These are phyloP conservation scores for Pristis pectinata DNA, from an alignment of 2,797 vertebrate genomes.

Conservation along the genomic window DNA sequence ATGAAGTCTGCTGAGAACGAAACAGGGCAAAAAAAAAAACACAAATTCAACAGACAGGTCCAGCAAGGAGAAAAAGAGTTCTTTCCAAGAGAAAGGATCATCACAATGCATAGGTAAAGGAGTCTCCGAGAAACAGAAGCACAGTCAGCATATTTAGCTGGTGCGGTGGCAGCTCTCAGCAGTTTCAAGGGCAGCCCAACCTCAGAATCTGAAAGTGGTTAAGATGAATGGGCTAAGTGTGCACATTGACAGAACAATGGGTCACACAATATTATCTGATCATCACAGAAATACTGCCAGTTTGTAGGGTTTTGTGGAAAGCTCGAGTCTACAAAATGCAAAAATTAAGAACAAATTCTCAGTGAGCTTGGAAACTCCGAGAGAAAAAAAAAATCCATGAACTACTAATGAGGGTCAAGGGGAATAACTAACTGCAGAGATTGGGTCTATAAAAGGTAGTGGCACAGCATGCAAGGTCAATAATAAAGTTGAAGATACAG, in stretches of 20 bases:
- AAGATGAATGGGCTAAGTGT: not conserved
- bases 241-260: not conserved
- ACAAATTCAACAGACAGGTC: not conserved
- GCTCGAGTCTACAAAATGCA: not conserved
- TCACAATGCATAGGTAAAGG: not conserved
- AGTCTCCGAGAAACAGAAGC: not conserved
- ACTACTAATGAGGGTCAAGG: not conserved
- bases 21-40: not conserved
- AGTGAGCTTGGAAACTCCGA: not conserved
- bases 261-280: not conserved
- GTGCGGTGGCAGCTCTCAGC: not conserved
- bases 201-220: not conserved
- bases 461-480: not conserved
- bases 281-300: not conserved
- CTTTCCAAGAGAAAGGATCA: not conserved
- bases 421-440: not conserved
- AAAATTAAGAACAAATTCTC: not conserved
- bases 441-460: not conserved
- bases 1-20: not conserved
- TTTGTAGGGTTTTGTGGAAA: not conserved
- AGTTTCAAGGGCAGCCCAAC: not conserved
- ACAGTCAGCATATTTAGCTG: not conserved
- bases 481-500: not conserved
- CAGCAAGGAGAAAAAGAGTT: not conserved
- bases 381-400: not conserved